phyloP scores from a whole-genome alignment of 2,888 invertebrate genomes.

The Agonopterix arenella region DNA sequence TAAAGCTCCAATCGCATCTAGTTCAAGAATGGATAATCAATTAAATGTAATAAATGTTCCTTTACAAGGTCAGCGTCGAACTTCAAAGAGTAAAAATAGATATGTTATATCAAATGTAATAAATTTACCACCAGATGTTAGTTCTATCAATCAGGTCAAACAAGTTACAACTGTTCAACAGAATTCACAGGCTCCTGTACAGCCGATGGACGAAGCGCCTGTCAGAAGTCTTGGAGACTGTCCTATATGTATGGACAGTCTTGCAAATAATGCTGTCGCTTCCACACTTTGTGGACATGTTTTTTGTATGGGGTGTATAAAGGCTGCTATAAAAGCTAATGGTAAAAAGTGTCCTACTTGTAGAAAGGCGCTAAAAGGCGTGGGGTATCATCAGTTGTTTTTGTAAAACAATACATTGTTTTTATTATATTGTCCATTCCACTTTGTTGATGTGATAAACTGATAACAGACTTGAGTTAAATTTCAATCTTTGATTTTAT shows the following conservation, averaged over 20 bases:
- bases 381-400: constrained; percentile 39
- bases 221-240: constrained; percentile 29
- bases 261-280: constrained; percentile 26
- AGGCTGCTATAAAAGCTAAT: constrained; percentile 24
- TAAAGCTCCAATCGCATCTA: no score
- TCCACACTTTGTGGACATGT: constrained; percentile 52
- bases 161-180: neutral
- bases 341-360: constrained; percentile 46
- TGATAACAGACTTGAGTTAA: no score
- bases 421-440: no score
- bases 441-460: no score
- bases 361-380: constrained; percentile 30
- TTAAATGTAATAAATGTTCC: no score
- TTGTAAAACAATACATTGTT: constrained; percentile 16
- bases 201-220: neutral
- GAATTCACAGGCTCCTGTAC: constrained; percentile 2
- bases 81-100: no score
- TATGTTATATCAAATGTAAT: no score
- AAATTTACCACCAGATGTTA: no score
- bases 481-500: no score
- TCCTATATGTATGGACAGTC: constrained; percentile 44
- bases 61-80: no score
- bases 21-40: no score
- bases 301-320: constrained; percentile 42
- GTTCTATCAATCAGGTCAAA: neutral